phyloP scores from a whole-genome alignment of 37 sponge, comb jelly and placozoan genomes.

The Axinella damicornis region DNA sequence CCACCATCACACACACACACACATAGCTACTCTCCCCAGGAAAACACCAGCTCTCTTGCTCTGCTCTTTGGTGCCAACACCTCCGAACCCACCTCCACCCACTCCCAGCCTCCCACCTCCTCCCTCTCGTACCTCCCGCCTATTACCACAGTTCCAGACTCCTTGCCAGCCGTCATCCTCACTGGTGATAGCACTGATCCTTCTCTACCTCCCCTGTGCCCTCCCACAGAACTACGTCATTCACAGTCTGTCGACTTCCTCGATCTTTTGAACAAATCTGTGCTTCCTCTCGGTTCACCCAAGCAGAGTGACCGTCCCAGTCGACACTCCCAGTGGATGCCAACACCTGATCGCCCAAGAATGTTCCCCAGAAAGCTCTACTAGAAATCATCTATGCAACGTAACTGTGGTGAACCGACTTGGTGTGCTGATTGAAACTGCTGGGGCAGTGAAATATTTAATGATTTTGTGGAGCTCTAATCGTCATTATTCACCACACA shows the following conservation, averaged over 20 bases:
- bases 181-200: not conserved
- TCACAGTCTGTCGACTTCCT: conserved; percentile 4
- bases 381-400: not conserved
- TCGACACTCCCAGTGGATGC: not conserved
- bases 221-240: not conserved
- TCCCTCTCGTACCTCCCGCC: not conserved
- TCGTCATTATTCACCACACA: too few relatives aligned
- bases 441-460: too few relatives aligned
- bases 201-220: not conserved
- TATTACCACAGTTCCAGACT: not conserved
- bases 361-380: conserved; percentile 52
- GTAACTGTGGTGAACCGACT: too few relatives aligned
- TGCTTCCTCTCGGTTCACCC: not conserved
- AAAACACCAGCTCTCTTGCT: too few relatives aligned
- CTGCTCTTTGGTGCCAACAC: not conserved
- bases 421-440: too few relatives aligned
- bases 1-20: not conserved
- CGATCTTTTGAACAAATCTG: conserved; percentile 15
- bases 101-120: conserved; percentile 5
- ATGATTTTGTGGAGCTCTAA: too few relatives aligned
- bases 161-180: too few relatives aligned
- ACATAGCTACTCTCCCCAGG: not conserved
- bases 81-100: not conserved
- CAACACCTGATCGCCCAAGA: conserved; percentile 31
- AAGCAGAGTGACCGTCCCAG: not conserved